phyloP scores from a whole-genome alignment of 2,797 vertebrate genomes.

The Cynopterus sphinx region DNA sequence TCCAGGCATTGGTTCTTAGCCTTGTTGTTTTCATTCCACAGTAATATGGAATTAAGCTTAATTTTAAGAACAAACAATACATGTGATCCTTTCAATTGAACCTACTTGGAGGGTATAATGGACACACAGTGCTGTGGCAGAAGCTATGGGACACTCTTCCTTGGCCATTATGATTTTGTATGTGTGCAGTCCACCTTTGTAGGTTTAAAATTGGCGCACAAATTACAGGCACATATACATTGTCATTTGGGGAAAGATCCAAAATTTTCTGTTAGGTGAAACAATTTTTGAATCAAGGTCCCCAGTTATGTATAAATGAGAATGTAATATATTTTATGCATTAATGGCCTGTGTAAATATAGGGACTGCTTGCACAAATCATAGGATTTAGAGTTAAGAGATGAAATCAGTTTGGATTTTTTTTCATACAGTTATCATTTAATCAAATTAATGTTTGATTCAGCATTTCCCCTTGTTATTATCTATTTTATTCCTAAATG shows the following conservation, averaged over 20 bases:
- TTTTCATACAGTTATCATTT: neutral
- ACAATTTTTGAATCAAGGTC: neutral
- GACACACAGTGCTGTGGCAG: neutral
- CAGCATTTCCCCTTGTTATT: neutral
- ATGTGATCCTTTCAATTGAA: neutral
- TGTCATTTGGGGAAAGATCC: neutral
- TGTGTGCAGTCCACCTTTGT: neutral
- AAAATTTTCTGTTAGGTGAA: neutral
- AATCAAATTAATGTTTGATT: neutral
- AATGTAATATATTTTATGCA: neutral
- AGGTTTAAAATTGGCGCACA: neutral
- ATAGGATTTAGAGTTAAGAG: neutral
- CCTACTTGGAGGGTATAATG: neutral
- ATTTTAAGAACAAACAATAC: neutral
- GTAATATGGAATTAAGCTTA: neutral
- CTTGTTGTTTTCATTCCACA: neutral
- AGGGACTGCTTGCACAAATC: neutral
- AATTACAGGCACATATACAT: neutral
- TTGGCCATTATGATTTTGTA: neutral
- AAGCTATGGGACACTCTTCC: neutral
- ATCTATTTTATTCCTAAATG: neutral
- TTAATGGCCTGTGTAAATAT: neutral
- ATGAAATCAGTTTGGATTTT: neutral
- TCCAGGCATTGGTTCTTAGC: neutral
- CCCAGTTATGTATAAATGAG: neutral